phyloP scores from a whole-genome alignment of 2,888 invertebrate genomes.

The Andrena chrysosceles region DNA sequence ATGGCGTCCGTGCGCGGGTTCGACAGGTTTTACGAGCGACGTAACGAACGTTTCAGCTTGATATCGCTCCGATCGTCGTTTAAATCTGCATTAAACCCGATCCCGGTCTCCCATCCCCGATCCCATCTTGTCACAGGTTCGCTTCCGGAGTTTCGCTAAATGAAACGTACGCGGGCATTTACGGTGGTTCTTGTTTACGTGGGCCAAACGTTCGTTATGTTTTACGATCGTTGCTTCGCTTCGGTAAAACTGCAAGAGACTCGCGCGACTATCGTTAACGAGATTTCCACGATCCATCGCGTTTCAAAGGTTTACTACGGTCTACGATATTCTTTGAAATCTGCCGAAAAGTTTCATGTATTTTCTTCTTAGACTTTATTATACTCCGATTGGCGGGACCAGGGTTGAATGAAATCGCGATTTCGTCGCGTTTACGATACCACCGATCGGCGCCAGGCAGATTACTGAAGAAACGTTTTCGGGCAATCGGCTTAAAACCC shows the following conservation, averaged over 20 bases:
- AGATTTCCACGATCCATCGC: constrained; percentile 14
- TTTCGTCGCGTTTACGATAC: background rate
- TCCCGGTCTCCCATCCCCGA: background rate
- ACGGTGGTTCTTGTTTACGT: constrained; percentile 25
- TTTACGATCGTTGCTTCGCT: constrained; percentile 20
- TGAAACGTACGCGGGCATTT: constrained; percentile 34
- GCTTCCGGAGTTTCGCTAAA: constrained; percentile 12
- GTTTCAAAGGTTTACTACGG: background rate
- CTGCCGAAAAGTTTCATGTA: no score
- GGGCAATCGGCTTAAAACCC: constrained; percentile 38
- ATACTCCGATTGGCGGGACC: no score
- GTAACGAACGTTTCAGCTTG: constrained; percentile 28
- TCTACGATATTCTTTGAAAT: no score
- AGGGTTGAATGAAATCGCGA: background rate
- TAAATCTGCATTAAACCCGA: constrained; percentile 33
- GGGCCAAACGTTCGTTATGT: constrained; percentile 18
- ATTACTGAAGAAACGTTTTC: constrained; percentile 33
- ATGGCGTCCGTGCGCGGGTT: background rate
- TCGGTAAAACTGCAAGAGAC: background rate
- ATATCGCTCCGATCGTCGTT: constrained; percentile 12
- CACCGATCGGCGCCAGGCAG: background rate
- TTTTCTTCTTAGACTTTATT: no score
- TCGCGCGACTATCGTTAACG: background rate
- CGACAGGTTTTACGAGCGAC: constrained; percentile 40
- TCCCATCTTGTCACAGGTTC: background rate